Percentiles rank a stretch among this genome's conserved stretches.
These are phyloP conservation scores for Pristionchus maxplancki DNA, from an alignment of 2,888 invertebrate genomes.

Conservation along the genomic window DNA sequence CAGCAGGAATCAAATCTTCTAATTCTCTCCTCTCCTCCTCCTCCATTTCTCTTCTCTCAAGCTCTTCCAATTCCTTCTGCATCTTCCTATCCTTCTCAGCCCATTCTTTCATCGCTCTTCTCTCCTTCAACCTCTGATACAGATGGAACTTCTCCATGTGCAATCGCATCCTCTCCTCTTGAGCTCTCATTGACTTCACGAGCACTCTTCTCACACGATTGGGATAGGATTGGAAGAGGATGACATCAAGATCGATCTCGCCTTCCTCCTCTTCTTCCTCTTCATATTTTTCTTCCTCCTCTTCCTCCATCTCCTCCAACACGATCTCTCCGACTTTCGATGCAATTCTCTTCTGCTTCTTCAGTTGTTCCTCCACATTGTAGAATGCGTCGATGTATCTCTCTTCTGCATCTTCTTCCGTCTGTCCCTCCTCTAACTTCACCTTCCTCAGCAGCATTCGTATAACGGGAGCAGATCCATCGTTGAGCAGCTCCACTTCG, in stretches of 20 bases:
- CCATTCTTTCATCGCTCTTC: not conserved
- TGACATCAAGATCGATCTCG: not conserved
- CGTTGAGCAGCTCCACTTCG: not conserved
- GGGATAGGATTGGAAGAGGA: constrained; percentile 1
- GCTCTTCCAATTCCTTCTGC: not conserved
- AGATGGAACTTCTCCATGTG: not conserved
- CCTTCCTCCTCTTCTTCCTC: not conserved
- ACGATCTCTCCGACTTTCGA: not conserved
- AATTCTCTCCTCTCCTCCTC: not conserved
- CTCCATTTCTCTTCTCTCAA: not conserved
- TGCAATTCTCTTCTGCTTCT: not conserved
- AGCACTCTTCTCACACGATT: not conserved
- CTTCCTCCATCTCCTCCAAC: not conserved
- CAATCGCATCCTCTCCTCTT: not conserved
- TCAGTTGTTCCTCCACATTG: not conserved
- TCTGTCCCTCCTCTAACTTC: not conserved
- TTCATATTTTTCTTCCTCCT: not conserved
- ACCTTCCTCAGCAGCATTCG: not conserved
- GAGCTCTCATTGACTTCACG: not conserved
- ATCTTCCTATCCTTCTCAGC: not conserved
- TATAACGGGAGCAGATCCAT: not conserved
- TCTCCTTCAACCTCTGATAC: not conserved
- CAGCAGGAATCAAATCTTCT: no score
- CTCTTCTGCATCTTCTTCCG: not conserved
- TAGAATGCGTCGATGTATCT: not conserved